Percentiles rank a stretch among this genome's conserved stretches.
Evolutionary conservation across 2,888 invertebrate genomes (phyloP).

Genomic region (Mythimna loreyi): DNA sequence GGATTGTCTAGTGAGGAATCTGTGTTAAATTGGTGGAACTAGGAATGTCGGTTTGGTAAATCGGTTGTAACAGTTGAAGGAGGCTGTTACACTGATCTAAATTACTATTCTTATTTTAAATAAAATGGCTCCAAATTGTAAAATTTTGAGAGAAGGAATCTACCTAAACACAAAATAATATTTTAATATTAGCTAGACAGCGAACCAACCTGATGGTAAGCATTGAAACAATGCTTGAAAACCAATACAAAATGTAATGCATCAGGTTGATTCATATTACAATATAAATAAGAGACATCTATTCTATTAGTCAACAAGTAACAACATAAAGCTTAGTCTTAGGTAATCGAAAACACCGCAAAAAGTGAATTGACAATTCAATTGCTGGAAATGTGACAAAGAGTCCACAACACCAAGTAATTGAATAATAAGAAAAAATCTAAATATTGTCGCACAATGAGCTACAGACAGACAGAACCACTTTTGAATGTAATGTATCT

Average conservation of each 20-base stretch:
- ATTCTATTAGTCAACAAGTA: slow-evolving; percentile 29
- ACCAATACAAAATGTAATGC: not conserved
- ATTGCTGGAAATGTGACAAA: slow-evolving; percentile 54
- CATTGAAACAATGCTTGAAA: not conserved
- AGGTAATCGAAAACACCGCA: slow-evolving; percentile 44
- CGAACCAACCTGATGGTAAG: too few species aligned
- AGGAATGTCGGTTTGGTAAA: slow-evolving; percentile 63
- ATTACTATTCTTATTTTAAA: slow-evolving; percentile 8
- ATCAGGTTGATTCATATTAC: not conserved
- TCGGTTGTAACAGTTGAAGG: slow-evolving; percentile 60
- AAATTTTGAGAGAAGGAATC: not conserved
- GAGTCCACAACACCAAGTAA: slow-evolving; percentile 37
- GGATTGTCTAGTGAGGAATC: slow-evolving; percentile 86
- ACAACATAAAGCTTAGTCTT: slow-evolving; percentile 42
- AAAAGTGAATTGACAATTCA: slow-evolving; percentile 61
- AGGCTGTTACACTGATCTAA: slow-evolving; percentile 45
- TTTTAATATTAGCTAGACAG: too few species aligned
- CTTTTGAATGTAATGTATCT: slow-evolving; percentile 28
- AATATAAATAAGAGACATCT: slow-evolving; percentile 7
- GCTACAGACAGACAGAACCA: slow-evolving; percentile 10
- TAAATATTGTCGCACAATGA: slow-evolving; percentile 39
- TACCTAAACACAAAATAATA: too few species aligned
- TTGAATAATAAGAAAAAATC: slow-evolving; percentile 53
- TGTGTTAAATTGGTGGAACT: slow-evolving; percentile 80
- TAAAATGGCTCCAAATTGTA: not conserved